Conservation (phyloP, 2,888 invertebrate genomes). For the Muschampia plurimacula region DNA sequence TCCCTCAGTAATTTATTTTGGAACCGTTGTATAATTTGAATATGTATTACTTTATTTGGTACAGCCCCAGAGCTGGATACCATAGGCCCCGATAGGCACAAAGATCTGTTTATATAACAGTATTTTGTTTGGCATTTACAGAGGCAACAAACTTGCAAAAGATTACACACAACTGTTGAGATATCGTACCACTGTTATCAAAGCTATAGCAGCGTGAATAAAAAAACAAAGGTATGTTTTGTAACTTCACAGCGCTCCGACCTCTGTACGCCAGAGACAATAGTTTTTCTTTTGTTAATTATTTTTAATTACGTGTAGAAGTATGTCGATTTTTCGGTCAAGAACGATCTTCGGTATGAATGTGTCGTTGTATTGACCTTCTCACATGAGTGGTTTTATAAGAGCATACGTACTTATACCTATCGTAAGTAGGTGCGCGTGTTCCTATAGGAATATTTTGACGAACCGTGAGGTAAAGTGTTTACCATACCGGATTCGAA, state of each 20-base stretch:
- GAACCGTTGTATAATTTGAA: too few species aligned
- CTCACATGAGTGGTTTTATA: constrained; percentile 22
- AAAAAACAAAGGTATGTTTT: constrained; percentile 38
- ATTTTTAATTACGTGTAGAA: constrained; percentile 36
- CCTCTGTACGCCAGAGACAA: constrained; percentile 35
- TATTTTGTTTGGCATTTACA: too few species aligned
- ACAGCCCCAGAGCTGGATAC: too few species aligned
- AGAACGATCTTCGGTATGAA: constrained; percentile 31
- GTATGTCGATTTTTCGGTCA: constrained; percentile 39
- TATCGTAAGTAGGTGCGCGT: background rate
- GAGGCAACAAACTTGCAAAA: constrained; percentile 13
- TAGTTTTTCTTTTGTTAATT: constrained; percentile 39
- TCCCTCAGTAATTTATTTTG: too few species aligned
- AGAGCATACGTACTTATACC: constrained; percentile 8
- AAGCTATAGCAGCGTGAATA: constrained; percentile 20
- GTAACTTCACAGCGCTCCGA: constrained; percentile 34
- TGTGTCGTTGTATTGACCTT: constrained; percentile 28
- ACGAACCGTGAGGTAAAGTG: background rate
- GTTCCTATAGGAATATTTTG: background rate
- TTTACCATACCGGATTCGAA: too few species aligned
- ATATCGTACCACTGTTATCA: constrained; percentile 24
- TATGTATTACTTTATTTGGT: too few species aligned
- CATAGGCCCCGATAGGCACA: too few species aligned
- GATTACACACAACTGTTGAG: constrained; percentile 23
- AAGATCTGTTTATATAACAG: too few species aligned